Conservation (phyloP, 2,113 vertebrate species). For the Ochotona curzoniae region DNA sequence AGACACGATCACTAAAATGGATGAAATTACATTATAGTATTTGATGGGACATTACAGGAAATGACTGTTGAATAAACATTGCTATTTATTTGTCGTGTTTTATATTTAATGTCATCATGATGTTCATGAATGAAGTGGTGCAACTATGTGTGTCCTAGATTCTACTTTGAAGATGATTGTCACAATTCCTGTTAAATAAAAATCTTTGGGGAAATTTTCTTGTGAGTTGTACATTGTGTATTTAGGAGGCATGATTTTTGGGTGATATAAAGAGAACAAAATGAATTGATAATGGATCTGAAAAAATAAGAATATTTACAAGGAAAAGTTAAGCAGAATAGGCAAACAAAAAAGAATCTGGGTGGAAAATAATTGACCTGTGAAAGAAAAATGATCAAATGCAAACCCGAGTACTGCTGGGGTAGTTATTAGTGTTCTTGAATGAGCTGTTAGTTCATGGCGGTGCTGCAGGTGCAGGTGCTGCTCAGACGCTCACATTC, state of each 20-base stretch:
- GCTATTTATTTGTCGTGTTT: neutral
- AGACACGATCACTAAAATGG: constrained; percentile 28
- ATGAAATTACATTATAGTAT: neutral
- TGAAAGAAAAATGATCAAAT: neutral
- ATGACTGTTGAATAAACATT: neutral
- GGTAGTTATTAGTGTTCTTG: neutral
- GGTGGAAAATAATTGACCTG: neutral
- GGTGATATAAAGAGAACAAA: neutral
- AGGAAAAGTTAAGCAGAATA: neutral
- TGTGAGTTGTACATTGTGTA: neutral
- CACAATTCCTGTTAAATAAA: constrained; percentile 56
- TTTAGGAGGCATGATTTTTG: neutral
- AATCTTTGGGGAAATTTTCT: constrained; percentile 16
- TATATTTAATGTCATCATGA: neutral
- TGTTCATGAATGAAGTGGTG: neutral
- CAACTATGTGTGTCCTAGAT: neutral
- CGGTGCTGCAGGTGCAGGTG: no score
- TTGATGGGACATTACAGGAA: neutral
- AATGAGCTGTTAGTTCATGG: neutral
- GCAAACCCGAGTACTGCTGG: neutral
- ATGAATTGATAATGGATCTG: neutral
- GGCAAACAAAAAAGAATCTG: neutral
- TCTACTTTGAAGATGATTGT: neutral
- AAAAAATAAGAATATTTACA: neutral
- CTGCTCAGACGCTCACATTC: no score